Base-by-base conservation (phyloP, 2,113 vertebrate genomes). In the Gyps fulvus region DNA sequence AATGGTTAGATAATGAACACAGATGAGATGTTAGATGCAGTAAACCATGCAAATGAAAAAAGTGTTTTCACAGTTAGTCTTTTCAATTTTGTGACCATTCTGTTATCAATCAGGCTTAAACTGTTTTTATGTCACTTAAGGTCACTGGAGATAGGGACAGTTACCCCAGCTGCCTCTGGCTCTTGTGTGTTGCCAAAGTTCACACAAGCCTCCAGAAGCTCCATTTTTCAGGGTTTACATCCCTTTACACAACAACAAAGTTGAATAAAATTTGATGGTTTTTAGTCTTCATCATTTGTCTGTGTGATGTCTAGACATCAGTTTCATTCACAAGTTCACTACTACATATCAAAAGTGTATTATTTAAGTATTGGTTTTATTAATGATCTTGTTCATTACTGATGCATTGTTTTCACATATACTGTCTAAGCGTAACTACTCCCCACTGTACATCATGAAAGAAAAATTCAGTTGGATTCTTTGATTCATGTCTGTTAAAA, bases 221-320 rank as follows among this genome's bases (percentile, higher is more conserved):
- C 93, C 45, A 0, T 98, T 97, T 98, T 97, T 96, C 96, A 98
- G 96, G 96, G 81, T 93, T 95, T 95, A 83, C 65, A 89, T 71
- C 57, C 87, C 91, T 97, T 97, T 97, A 97, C 96, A 97, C 95
- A 94, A 45, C 52, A 89, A 22, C 16, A 55, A 78, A 71, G 21
- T 79, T 49, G 43, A 83, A 81, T 29, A 55, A 50, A 58, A 83
- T 57, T 32, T 83, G 78, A 61, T 50, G 34, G 4, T 1, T 71
- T 87, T 90, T 66, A 67, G 61, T 42, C 54, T n/a, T 96, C 72
- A 16, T n/a, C 10, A 22, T 71, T 77, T 88, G 34, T 43, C 47
- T 85, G 10, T 40, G 21, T 49, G 42, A 70, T 69, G 16, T 54
- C 71, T 76, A 67, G 62, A 36, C 45, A 54, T 29, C 52, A 62